Base-by-base conservation (phyloP, 1,140 invertebrate genomes). In the Apis dorsata region DNA sequence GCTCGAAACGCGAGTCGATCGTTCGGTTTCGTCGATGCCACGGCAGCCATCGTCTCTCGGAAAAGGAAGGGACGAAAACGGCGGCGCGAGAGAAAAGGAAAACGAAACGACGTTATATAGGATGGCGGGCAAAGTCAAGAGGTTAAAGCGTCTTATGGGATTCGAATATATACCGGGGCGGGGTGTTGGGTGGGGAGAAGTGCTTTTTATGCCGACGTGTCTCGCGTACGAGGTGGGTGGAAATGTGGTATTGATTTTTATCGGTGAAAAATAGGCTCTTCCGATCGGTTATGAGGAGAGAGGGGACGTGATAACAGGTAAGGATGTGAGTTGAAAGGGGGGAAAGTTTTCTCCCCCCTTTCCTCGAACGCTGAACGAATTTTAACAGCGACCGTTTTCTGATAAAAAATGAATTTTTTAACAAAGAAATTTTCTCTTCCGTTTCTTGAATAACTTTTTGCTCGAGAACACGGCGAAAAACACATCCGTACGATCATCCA, bases 191-290 rank as follows among this genome's bases (percentile, higher is more conserved):
- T 34, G 65, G 88, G 55, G 75, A 73, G 83, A 85, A 88, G 85
- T 85, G 71, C 76, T 86, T 81, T 81, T 85, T 85, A 86, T 74
- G 73, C 63, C 75, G 88, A 90, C 89, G 90, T 89, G 89, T 81
- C 68, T 86, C 74, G 90, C 81, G 75, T 90, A 73, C 86, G 62
- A 87, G 86, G 21, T 79, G 59, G 59, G 75, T 81, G 85, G 85
- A 83, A 90, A 89, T 83, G 74, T 72, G 65, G 78, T 87, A 89
- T 90, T 89, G 88, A 90, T 91, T 90, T 90, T 90, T 89, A 90
- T 89, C 89, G 86, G 21, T 75, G 87, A 86, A 74, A 83, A 87
- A 86, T 91, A 90, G 84, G 81, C 85, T 90, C 66, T 44, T 75
- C 51, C 28, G 70, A 75, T 79, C 81, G 79, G 70, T 51, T 75